Evolutionary conservation across 2,797 vertebrate species (phyloP).

Genomic region (Sebastes nivosus): DNA sequence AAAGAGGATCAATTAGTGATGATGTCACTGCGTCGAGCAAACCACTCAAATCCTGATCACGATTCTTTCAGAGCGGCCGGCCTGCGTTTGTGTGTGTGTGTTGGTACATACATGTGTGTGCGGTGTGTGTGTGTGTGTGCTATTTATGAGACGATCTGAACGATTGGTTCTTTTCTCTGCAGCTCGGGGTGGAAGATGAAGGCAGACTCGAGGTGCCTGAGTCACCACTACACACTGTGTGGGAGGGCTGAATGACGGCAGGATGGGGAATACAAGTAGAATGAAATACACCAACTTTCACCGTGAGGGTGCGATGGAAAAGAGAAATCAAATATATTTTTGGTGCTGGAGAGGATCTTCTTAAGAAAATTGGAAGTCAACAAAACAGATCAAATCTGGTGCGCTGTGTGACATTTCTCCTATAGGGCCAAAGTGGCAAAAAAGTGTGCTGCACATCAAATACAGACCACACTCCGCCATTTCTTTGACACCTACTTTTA

Average conservation of each 20-base stretch:
- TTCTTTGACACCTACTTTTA: neutral
- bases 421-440: neutral
- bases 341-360: neutral
- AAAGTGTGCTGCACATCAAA: neutral
- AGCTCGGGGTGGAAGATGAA: constrained; percentile 44
- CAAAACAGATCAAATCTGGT: neutral
- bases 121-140: neutral
- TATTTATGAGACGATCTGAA: constrained; percentile 8
- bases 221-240: constrained; percentile 57
- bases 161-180: constrained; percentile 27
- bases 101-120: neutral
- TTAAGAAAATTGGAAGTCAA: neutral
- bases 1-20: constrained; percentile 74
- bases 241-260: constrained; percentile 52
- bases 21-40: constrained; percentile 63
- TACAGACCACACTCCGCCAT: neutral
- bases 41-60: constrained; percentile 41
- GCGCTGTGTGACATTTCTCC: neutral
- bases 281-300: constrained; percentile 36
- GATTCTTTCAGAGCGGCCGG: neutral
- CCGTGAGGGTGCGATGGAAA: neutral
- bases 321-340: neutral
- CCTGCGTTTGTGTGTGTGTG: neutral
- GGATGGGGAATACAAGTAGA: constrained; percentile 35
- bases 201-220: constrained; percentile 56